Conservation (phyloP, 2,113 vertebrate species). For the Istiophorus platypterus region DNA sequence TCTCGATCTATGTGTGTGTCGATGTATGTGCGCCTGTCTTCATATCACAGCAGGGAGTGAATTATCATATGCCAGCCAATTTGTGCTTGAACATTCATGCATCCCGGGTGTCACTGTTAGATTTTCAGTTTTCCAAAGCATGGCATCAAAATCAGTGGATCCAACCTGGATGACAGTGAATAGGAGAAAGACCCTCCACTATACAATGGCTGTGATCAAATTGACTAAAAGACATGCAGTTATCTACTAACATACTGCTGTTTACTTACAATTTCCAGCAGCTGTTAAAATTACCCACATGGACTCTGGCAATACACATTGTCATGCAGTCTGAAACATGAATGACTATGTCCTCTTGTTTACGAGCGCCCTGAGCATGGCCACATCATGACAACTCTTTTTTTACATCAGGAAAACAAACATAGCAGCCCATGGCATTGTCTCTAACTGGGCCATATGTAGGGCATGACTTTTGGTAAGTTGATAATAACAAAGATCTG, state of each 20-base stretch:
- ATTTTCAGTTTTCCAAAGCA: conserved; percentile 8
- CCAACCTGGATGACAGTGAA: not conserved
- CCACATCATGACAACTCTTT: conserved; percentile 8
- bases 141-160: not conserved
- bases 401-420: conserved; percentile 53
- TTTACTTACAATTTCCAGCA: not conserved
- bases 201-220: not conserved
- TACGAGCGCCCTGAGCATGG: conserved; percentile 5
- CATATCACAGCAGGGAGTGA: conserved; percentile 48
- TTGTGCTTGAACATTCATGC: conserved; percentile 29
- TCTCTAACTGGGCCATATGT: conserved; percentile 36
- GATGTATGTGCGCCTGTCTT: conserved; percentile 32
- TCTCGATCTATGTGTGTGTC: not conserved
- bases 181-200: not conserved
- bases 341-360: conserved; percentile 13
- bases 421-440: not conserved
- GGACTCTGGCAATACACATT: conserved; percentile 13
- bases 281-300: conserved; percentile 7
- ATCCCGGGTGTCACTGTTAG: not conserved
- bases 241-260: not conserved
- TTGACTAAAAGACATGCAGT: not conserved
- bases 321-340: conserved; percentile 23
- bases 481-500: conserved; percentile 71
- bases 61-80: conserved; percentile 51
- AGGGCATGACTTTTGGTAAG: conserved; percentile 45